phyloP scores from a whole-genome alignment of 2,113 vertebrate genomes.

The Coregonus clupeaformis region DNA sequence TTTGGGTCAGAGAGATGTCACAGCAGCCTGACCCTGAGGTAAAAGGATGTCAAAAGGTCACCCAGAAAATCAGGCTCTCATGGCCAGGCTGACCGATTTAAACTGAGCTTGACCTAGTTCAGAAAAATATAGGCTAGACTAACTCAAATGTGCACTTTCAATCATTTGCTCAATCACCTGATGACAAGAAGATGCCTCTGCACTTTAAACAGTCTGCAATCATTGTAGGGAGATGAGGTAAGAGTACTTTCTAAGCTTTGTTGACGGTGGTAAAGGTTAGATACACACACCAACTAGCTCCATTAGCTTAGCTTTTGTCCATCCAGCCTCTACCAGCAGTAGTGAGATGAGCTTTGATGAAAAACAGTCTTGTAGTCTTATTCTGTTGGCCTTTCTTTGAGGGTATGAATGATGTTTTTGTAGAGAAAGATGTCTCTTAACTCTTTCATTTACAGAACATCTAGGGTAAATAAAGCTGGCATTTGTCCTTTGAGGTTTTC shows the following conservation, averaged over 20 bases:
- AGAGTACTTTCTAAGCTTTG: conserved; percentile 28
- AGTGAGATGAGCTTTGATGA: too few relatives aligned
- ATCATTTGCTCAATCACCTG: conserved; percentile 1
- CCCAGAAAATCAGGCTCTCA: conserved; percentile 2
- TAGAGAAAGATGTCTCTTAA: too few relatives aligned
- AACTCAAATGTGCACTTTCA: neutral
- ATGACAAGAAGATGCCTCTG: conserved; percentile 23
- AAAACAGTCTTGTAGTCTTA: too few relatives aligned
- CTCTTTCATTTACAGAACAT: too few relatives aligned
- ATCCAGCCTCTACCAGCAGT: conserved; percentile 21
- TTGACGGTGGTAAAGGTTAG: conserved; percentile 49
- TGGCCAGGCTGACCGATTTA: conserved; percentile 3
- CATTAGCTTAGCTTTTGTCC: too few relatives aligned
- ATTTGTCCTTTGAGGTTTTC: too few relatives aligned
- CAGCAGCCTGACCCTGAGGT: neutral
- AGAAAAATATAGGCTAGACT: neutral
- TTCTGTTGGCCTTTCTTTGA: too few relatives aligned
- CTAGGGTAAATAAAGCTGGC: too few relatives aligned
- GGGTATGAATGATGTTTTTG: too few relatives aligned
- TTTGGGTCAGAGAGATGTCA: conserved; percentile 13
- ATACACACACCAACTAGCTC: too few relatives aligned
- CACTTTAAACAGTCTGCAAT: conserved; percentile 53
- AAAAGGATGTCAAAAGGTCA: conserved; percentile 10
- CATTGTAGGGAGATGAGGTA: conserved; percentile 44
- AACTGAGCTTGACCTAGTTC: conserved; percentile 37